These are phyloP conservation scores for Zaprionus vittiger DNA, from an alignment of 1,140 invertebrate genomes.

Conservation along the genomic window DNA sequence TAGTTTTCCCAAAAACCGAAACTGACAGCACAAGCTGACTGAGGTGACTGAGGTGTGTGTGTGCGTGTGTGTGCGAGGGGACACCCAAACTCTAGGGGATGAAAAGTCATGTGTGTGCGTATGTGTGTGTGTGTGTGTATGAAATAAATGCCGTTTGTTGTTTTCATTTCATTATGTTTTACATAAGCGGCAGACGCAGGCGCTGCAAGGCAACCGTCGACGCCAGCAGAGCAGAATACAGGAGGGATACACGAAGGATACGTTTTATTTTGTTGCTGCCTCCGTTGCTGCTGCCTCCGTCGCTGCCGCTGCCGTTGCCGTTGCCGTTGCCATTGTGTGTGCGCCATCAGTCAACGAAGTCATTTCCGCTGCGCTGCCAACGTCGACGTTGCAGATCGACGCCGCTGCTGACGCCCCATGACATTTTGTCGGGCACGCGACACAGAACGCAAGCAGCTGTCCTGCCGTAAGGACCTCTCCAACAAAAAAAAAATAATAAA, in stretches of 20 bases:
- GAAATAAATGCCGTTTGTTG: constrained; percentile 70
- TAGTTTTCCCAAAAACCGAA: constrained; percentile 81
- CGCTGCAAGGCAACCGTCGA: constrained; percentile 22
- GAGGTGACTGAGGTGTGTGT: constrained; percentile 49
- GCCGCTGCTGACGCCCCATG: constrained; percentile 59
- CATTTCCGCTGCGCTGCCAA: constrained; percentile 71
- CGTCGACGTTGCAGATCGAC: constrained; percentile 21
- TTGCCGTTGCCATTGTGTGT: constrained; percentile 38
- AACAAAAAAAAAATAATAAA: constrained; percentile 16
- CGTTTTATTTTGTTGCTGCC: constrained; percentile 46
- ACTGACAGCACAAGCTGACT: constrained; percentile 24
- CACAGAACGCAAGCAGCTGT: constrained; percentile 83
- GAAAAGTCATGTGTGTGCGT: constrained; percentile 67
- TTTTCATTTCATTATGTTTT: constrained; percentile 72
- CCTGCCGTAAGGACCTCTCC: constrained; percentile 65
- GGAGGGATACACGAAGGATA: constrained; percentile 44
- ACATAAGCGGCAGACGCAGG: constrained; percentile 59
- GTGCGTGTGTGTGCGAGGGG: constrained; percentile 17
- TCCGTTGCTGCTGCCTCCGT: not conserved
- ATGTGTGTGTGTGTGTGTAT: constrained; percentile 50
- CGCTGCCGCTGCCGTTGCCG: not conserved
- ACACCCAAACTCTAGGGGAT: constrained; percentile 72
- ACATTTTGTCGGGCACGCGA: constrained; percentile 84
- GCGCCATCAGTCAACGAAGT: constrained; percentile 80
- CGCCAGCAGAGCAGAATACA: constrained; percentile 9